These are phyloP conservation scores for Apis florea DNA, from an alignment of 1,140 invertebrate genomes.

Conservation along the genomic window DNA sequence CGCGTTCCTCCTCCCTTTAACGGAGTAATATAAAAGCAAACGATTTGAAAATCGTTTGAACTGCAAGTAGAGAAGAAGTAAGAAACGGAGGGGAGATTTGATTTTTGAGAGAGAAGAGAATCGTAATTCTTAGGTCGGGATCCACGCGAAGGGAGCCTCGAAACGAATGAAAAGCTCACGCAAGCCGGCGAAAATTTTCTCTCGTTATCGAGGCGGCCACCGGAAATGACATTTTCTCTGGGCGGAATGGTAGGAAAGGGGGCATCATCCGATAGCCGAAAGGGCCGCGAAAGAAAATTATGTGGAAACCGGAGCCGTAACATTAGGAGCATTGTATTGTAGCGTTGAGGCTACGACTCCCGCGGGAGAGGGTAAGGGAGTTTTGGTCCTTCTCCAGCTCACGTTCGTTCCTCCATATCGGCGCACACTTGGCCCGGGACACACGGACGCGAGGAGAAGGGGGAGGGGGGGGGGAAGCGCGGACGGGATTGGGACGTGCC, in stretches of 20 bases:
- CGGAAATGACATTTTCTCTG: constrained; percentile 74
- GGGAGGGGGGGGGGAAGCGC: constrained; percentile 40
- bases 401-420: constrained; percentile 60
- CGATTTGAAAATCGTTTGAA: too few species aligned
- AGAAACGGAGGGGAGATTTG: too few species aligned
- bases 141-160: too few species aligned
- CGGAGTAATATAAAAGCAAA: too few species aligned
- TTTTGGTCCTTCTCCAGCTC: constrained; percentile 69
- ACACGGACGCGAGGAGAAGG: constrained; percentile 33
- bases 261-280: constrained; percentile 57
- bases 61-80: too few species aligned
- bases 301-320: constrained; percentile 79
- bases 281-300: constrained; percentile 74
- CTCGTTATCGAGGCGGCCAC: constrained; percentile 65
- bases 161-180: not conserved
- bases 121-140: too few species aligned
- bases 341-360: constrained; percentile 75
- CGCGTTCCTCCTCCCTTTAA: too few species aligned
- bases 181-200: not conserved
- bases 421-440: constrained; percentile 38
- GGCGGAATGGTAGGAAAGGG: constrained; percentile 64
- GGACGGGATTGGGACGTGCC: constrained; percentile 71
- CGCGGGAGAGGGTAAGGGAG: constrained; percentile 65
- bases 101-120: too few species aligned
- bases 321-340: constrained; percentile 80